Conservation (phyloP, 2,797 vertebrate species). For the Sparus aurata region DNA sequence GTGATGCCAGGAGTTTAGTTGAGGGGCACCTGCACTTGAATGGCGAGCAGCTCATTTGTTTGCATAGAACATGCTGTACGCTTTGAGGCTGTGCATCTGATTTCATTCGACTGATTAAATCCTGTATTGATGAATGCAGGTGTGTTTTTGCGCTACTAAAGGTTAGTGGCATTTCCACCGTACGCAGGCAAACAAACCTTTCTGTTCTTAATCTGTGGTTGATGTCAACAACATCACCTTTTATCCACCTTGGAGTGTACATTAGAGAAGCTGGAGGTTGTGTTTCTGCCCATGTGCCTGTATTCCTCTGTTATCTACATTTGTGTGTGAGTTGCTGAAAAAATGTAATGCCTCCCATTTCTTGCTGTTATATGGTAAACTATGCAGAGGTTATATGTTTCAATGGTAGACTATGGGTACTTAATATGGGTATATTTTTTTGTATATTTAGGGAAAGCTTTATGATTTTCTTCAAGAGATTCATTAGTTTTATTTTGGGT, state of each 20-base stretch:
- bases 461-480: conserved; percentile 8
- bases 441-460: not conserved
- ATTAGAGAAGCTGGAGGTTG: not conserved
- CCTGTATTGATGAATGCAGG: not conserved
- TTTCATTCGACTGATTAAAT: conserved; percentile 27
- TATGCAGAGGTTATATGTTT: not conserved
- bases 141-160: conserved; percentile 21
- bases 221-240: not conserved
- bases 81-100: conserved; percentile 16
- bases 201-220: not conserved
- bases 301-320: not conserved
- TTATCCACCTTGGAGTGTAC: not conserved
- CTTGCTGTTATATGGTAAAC: not conserved
- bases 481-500: conserved; percentile 31
- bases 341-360: not conserved
- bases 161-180: not conserved
- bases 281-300: not conserved
- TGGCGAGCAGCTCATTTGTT: not conserved
- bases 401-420: not conserved
- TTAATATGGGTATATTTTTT: conserved; percentile 1
- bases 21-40: conserved; percentile 3
- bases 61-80: not conserved
- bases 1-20: not conserved
- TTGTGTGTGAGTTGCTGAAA: conserved; percentile 6
- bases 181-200: not conserved